Evolutionary conservation across 2,113 vertebrate genomes (phyloP).

Genomic region (Ornithorhynchus anatinus): DNA sequence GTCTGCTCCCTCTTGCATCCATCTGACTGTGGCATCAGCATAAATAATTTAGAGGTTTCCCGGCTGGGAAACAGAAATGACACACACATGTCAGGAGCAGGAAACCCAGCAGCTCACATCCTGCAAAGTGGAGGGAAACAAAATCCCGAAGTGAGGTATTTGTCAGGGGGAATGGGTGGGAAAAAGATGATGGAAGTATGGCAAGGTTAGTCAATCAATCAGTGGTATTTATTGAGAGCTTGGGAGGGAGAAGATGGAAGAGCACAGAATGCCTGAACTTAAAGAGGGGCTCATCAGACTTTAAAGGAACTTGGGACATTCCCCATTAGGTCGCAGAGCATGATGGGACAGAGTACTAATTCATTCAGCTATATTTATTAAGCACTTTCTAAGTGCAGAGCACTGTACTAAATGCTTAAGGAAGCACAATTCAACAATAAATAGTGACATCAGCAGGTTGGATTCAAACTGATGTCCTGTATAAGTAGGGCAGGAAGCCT

Average conservation of each 20-base stretch:
- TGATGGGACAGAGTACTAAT: too few relatives aligned
- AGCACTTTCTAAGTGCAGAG: too few relatives aligned
- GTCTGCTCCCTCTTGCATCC: neutral
- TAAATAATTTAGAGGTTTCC: conserved; percentile 15
- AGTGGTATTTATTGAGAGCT: too few relatives aligned
- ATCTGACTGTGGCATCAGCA: neutral
- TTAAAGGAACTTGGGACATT: too few relatives aligned
- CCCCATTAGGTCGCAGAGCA: too few relatives aligned
- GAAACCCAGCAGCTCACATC: neutral
- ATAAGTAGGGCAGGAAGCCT: too few relatives aligned
- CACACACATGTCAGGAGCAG: neutral
- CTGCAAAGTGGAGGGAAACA: neutral
- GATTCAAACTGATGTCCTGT: too few relatives aligned
- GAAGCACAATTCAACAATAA: too few relatives aligned
- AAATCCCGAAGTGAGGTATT: neutral
- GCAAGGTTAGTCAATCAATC: too few relatives aligned
- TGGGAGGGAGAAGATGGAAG: neutral
- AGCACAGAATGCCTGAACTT: neutral
- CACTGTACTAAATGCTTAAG: too few relatives aligned
- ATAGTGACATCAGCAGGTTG: too few relatives aligned
- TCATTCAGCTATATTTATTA: too few relatives aligned
- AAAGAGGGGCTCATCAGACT: neutral
- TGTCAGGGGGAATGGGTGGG: fast-evolving
- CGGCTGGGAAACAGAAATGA: neutral
- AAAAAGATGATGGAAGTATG: neutral